These are phyloP conservation scores for Pachyseris speciosa DNA, from an alignment of 64 coral and sea anemone species.

Conservation along the genomic window DNA sequence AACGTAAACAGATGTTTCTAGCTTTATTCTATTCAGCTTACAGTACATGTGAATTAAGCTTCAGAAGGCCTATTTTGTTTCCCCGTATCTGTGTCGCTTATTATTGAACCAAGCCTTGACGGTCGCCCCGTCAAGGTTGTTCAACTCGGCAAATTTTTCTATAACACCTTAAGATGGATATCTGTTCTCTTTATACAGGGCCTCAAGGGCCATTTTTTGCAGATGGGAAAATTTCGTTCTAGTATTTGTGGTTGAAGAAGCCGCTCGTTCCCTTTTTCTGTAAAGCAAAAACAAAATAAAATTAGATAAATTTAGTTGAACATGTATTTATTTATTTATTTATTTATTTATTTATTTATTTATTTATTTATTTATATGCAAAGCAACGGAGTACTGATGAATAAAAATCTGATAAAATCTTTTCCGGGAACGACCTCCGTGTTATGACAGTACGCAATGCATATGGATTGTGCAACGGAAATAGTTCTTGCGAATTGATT, in stretches of 20 bases:
- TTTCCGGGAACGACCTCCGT: not conserved
- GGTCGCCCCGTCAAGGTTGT: conserved; percentile 7
- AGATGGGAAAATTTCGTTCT: not conserved
- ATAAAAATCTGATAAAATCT: not conserved
- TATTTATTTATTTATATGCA: too few species aligned
- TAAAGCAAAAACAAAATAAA: not conserved
- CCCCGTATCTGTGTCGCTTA: not conserved
- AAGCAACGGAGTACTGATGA: not conserved
- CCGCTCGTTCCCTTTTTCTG: not conserved
- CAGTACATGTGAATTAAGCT: too few species aligned
- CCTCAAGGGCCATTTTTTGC: conserved; percentile 13
- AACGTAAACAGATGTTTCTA: too few species aligned
- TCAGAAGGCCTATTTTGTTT: too few species aligned
- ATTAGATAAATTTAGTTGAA: too few species aligned
- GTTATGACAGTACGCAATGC: not conserved
- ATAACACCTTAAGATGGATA: not conserved
- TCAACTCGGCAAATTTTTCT: not conserved
- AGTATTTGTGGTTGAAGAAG: not conserved
- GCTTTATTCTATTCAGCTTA: too few species aligned
- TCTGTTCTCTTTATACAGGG: not conserved
- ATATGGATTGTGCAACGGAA: conserved; percentile 21
- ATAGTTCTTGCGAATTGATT: conserved; percentile 15
- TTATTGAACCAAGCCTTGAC: not conserved
- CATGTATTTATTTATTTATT: too few species aligned
- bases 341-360: too few species aligned